Base-by-base conservation (phyloP, 2,113 vertebrate genomes). In the Saguinus midas region DNA sequence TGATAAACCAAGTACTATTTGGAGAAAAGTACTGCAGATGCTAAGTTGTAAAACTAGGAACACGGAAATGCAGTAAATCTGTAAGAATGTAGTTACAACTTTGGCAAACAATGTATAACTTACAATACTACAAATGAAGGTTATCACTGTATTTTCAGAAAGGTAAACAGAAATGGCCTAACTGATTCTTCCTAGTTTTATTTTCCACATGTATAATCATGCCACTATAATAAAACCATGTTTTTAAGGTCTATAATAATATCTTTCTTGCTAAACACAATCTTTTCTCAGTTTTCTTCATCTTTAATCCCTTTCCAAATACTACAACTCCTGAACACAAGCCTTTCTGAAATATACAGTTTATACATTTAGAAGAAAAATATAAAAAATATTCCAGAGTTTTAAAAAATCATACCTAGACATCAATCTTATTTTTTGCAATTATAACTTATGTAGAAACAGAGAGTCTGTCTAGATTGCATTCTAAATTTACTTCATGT, bases 251-350 rank as follows among this genome's bases (percentile, higher is more conserved):
- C 35, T 96, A 21, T 21, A 70, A 1, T 61, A 6, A 70, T 18
- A 82, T 43, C 57, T 52, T 66, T 94, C 52, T 64, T 37, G 25
- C 35, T 90, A 97, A 96, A 78, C 78, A 21, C 64, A 75, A 89
- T 27, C 14, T 96, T 72, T 94, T 35, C 27, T 91, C 14, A 92
- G 11, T 85, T 78, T 70, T 73, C 43, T 89, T 93, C 9, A 91
- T 27, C 43, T 50, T 81, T 81, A 84, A 75, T 18, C 12, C 6
- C 6, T 64, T 93, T 93, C 48, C 52, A 61, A 84, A 93, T 91
- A 79, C 52, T 83, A 32, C 29, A 73, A 66, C 20, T 72, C 23
- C 78, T 79, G 13, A 94, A 66, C 2, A 81, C 35, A 76, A 25
- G 45, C 29, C 32, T 95, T 91, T 16, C 52, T 66, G 8, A 91